Conservation (phyloP, 2,888 invertebrate species). For the Sarcophaga carnaria region DNA sequence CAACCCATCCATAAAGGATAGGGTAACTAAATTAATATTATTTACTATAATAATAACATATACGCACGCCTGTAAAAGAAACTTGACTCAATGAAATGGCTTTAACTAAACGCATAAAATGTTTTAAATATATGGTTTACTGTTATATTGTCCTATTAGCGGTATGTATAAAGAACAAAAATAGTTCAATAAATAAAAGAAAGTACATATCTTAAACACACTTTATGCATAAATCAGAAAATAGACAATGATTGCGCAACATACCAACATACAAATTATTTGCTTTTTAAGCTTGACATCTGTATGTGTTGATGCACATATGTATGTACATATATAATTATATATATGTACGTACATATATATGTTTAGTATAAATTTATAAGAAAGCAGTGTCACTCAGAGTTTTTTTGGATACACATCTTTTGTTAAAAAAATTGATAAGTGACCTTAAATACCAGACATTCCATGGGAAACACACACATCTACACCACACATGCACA, state of each 20-base stretch:
- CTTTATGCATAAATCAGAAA: background rate
- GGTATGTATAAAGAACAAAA: conserved; percentile 76
- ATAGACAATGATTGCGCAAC: conserved; percentile 62
- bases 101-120: conserved; percentile 81
- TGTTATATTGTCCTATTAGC: conserved; percentile 81
- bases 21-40: conserved; percentile 2
- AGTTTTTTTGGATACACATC: conserved; percentile 37
- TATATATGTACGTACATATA: conserved; percentile 12
- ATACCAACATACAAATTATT: conserved; percentile 48
- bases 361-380: conserved; percentile 9
- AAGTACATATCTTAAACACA: background rate
- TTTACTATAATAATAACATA: conserved; percentile 6
- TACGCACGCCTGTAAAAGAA: conserved; percentile 13
- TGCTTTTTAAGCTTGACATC: conserved; percentile 4
- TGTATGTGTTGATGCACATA: conserved; percentile 34
- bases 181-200: conserved; percentile 8
- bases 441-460: conserved; percentile 56
- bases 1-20: conserved; percentile 38
- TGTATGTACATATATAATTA: conserved; percentile 37
- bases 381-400: background rate
- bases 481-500: background rate
- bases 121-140: conserved; percentile 82
- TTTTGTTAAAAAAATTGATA: conserved; percentile 41
- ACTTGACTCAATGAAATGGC: conserved; percentile 75
- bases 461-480: conserved; percentile 26